Base-by-base conservation (phyloP, 2,888 invertebrate species). In the Nomada ruficornis region DNA sequence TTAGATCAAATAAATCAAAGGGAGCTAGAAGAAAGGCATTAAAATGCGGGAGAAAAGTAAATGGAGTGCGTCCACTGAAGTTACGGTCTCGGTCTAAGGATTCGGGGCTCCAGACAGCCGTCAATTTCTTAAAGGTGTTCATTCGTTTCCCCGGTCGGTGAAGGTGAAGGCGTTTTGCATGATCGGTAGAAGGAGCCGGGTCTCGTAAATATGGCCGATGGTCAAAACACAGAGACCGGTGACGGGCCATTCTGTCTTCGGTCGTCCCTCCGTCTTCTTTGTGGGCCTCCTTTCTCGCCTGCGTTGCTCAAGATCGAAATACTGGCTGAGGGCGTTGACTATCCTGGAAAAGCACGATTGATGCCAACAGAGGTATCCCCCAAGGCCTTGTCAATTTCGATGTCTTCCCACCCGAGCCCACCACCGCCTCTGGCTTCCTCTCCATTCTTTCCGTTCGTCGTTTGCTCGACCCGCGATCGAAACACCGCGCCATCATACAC, bases 331-430 rank as follows among this genome's bases (percentile, higher is more conserved):
- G 77, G 78, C 81, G 78, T 62, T 77, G 75, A 73, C 78, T 73
- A 80, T 63, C 70, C 20, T 77, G 77, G 73, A 76, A 73, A 69
- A 50, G 65, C 83, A 63, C 82, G 84, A 88, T 82, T 88, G 87
- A 80, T 80, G 77, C 80, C 42, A 78, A 57, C 73, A 29, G 75
- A 71, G 74, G 55, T 74, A 85, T 83, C 72, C 83, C 88, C 82
- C 36, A 57, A 72, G 80, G 82, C 72, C 78, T 80, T 68, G 84
- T 83, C 89, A 86, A 83, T 88, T 86, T 85, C 78, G 79, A 75
- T 55, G 77, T 75, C 79, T 70, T 50, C 54, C 62, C 47, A 62
- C 29, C 57, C 13, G 36, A 47, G 20, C 52, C 20, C 26, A 11
- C 42, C 55, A 55, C 55, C 36, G 54, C 50, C 52, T 18, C 59